These are phyloP conservation scores for Asobara japonica DNA, from an alignment of 1,140 invertebrate species.

Conservation along the genomic window DNA sequence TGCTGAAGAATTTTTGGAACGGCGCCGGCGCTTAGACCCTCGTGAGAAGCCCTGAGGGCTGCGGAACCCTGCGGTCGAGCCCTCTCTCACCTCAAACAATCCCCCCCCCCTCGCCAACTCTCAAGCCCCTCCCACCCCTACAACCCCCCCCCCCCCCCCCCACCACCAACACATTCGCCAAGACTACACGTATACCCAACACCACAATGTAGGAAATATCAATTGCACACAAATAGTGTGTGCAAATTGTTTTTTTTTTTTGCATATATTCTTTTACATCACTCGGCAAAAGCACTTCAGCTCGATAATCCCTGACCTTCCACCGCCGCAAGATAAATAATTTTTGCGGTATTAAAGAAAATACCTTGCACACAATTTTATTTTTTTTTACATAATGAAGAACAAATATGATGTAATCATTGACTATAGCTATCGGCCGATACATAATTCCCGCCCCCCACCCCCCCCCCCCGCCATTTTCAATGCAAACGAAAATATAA, in stretches of 20 bases:
- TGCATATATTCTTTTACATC: neutral
- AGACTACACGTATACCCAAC: neutral
- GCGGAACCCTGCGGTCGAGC: constrained; percentile 26
- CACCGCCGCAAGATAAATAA: neutral
- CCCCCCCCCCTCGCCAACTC: neutral
- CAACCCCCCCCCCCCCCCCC: neutral
- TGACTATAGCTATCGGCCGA: constrained; percentile 1
- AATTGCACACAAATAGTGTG: neutral
- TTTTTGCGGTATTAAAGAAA: neutral
- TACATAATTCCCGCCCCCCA: constrained; percentile 28
- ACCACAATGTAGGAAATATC: neutral
- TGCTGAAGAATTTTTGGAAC: constrained; percentile 21
- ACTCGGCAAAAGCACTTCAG: neutral
- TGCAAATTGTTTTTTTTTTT: neutral
- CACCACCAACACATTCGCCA: neutral
- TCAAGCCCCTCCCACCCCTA: neutral
- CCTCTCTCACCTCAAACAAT: constrained; percentile 3
- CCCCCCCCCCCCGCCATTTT: no score
- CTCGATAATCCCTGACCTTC: constrained; percentile 14
- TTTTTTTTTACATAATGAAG: neutral
- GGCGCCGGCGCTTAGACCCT: constrained; percentile 28
- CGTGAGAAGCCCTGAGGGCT: constrained; percentile 10
- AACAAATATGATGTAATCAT: constrained; percentile 6
- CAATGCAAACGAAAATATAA: constrained; percentile 37
- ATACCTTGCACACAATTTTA: neutral